phyloP scores from a whole-genome alignment of 2,888 invertebrate genomes.

The Drosophila kambysellisi region DNA sequence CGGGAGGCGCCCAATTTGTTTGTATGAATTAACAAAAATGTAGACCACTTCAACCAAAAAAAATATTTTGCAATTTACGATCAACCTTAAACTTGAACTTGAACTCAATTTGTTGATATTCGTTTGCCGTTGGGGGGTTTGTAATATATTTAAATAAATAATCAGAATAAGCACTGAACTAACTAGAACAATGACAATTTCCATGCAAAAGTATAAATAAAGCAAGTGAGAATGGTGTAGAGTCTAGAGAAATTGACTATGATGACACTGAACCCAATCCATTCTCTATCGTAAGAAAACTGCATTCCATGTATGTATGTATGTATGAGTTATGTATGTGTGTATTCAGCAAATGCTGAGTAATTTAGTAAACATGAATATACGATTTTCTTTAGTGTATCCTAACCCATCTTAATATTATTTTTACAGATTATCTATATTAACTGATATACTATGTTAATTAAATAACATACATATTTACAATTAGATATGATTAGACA shows the following conservation, averaged over 20 bases:
- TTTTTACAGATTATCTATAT: not conserved
- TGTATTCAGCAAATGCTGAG: not conserved
- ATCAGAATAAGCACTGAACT: not conserved
- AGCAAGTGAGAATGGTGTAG: not conserved
- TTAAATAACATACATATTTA: too few species aligned
- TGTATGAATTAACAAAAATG: slow-evolving; percentile 32
- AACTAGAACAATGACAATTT: not conserved
- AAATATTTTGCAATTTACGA: not conserved
- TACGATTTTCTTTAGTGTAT: not conserved
- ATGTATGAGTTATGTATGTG: not conserved
- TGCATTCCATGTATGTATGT: not conserved
- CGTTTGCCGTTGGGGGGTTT: not conserved
- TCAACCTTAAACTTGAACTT: slow-evolving; percentile 40
- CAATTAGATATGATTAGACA: not conserved
- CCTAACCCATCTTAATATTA: not conserved
- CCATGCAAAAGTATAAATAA: not conserved
- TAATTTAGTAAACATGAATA: not conserved
- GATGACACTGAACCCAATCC: not conserved
- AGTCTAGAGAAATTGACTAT: not conserved
- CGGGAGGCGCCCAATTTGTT: slow-evolving; percentile 19
- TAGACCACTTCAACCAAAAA: not conserved
- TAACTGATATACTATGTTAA: not conserved
- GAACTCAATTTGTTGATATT: not conserved
- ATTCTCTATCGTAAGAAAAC: too few species aligned
- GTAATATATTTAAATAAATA: not conserved